Conservation (phyloP, 2,888 invertebrate species). For the Pandemis corylana region DNA sequence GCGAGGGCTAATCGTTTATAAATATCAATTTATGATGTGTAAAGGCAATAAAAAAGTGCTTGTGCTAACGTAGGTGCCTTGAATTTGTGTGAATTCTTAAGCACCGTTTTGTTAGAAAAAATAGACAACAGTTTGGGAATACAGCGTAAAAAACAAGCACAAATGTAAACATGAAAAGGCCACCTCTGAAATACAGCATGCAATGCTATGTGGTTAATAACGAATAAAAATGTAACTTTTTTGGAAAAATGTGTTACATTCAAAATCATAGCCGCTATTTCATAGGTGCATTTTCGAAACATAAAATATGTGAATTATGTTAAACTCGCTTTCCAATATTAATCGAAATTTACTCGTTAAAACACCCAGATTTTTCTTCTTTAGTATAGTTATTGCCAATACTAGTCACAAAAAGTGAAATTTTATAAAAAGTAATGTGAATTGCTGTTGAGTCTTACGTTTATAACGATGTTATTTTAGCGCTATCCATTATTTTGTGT, state of each 20-base stretch:
- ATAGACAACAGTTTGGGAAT: not conserved
- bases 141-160: not conserved
- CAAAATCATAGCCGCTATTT: not conserved
- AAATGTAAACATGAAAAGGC: not conserved
- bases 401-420: constrained; percentile 22
- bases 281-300: no score
- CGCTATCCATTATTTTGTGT: not conserved
- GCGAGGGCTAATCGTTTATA: constrained; percentile 10
- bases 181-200: not conserved
- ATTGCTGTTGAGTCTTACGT: not conserved
- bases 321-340: not conserved
- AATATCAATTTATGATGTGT: constrained; percentile 30
- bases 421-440: not conserved
- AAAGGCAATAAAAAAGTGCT: constrained; percentile 26
- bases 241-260: not conserved
- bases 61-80: constrained; percentile 37
- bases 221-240: no score
- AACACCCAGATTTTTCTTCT: not conserved
- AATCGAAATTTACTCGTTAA: not conserved
- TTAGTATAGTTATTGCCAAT: constrained; percentile 21
- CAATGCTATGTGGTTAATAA: no score
- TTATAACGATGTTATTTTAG: not conserved
- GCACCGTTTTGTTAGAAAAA: not conserved
- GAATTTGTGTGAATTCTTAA: constrained; percentile 3
- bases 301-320: not conserved